A percentile compares a stretch with the other conserved stretches of the same genome.
Evolutionary conservation across 2,888 invertebrate species (phyloP).

Genomic region (Andrena bucephala): DNA sequence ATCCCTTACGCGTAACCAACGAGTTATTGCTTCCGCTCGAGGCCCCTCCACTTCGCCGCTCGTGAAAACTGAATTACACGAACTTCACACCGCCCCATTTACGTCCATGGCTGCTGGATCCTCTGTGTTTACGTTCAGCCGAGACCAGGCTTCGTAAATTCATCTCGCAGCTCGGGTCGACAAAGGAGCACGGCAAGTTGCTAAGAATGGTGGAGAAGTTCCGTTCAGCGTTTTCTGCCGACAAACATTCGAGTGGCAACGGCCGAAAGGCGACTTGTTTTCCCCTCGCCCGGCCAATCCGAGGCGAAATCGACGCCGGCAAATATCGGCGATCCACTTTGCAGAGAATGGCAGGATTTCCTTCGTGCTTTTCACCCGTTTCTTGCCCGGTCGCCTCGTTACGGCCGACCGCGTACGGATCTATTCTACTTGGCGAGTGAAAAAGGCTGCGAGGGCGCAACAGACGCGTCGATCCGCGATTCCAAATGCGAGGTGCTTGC

Average conservation of each 20-base stretch:
- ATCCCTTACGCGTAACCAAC: not conserved
- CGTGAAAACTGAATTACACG: not conserved
- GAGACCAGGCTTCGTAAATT: not conserved
- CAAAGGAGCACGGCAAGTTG: not conserved
- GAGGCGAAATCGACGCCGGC: conserved; percentile 14
- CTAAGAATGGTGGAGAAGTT: not conserved
- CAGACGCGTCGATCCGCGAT: not conserved
- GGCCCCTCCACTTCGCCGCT: not conserved
- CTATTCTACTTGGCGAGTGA: conserved; percentile 28
- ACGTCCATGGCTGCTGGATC: not conserved
- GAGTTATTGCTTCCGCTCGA: conserved; percentile 1
- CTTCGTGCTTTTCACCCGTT: conserved; percentile 19
- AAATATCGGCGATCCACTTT: conserved; percentile 39
- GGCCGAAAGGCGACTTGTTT: conserved; percentile 34
- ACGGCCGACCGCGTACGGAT: conserved; percentile 24
- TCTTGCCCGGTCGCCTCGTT: not conserved
- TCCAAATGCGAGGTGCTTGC: not conserved
- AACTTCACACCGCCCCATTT: not conserved
- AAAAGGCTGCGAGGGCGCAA: not conserved
- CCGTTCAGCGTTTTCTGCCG: not conserved
- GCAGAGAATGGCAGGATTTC: conserved; percentile 22
- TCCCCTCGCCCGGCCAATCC: conserved; percentile 3
- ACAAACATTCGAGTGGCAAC: not conserved
- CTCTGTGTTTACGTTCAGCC: not conserved
- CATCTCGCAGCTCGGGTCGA: not conserved